Evolutionary conservation across 2,888 invertebrate species (phyloP).

Genomic region (Spilosoma lubricipeda): DNA sequence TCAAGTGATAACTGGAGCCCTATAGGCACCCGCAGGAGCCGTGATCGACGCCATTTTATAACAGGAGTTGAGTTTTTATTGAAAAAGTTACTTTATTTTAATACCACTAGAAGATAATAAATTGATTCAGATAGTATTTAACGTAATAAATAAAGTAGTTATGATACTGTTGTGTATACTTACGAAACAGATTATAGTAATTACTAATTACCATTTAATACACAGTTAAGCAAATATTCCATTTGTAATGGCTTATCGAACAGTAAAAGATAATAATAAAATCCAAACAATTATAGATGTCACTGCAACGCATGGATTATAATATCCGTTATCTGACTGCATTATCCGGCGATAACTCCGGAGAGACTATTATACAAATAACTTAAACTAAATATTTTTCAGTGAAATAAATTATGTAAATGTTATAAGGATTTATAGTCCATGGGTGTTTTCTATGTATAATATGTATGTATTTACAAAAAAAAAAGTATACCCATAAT

Average conservation of each 20-base stretch:
- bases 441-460: too few relatives aligned
- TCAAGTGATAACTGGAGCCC: constrained; percentile 62
- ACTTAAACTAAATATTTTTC: background rate
- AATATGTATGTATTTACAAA: too few relatives aligned
- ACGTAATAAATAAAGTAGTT: constrained; percentile 29
- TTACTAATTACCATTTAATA: constrained; percentile 16
- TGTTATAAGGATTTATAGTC: background rate
- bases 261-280: constrained; percentile 32
- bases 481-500: too few relatives aligned
- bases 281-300: constrained; percentile 27
- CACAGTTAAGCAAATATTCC: constrained; percentile 38
- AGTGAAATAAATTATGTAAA: background rate
- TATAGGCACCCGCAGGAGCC: constrained; percentile 45
- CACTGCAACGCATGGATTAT: background rate
- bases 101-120: background rate
- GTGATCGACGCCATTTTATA: constrained; percentile 29
- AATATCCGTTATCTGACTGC: background rate
- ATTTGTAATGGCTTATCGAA: constrained; percentile 47
- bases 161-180: constrained; percentile 45
- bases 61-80: background rate
- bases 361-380: background rate
- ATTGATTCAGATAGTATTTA: background rate
- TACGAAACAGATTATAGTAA: constrained; percentile 46
- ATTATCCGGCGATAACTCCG: background rate
- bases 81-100: constrained; percentile 12